phyloP scores from a whole-genome alignment of 1,140 invertebrate species.

The Hormaphis cornu region DNA sequence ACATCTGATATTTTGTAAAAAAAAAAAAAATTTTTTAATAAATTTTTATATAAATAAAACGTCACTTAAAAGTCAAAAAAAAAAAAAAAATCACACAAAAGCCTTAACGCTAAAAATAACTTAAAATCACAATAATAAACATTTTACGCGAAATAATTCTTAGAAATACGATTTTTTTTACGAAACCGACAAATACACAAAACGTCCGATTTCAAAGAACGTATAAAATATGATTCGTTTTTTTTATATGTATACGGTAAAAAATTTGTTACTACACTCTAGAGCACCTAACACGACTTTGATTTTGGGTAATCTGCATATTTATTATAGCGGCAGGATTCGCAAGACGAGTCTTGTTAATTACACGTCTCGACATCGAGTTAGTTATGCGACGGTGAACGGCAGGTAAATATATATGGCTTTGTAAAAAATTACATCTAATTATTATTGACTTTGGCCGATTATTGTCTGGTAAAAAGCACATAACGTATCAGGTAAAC shows the following conservation, averaged over 20 bases:
- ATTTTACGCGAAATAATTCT: slow-evolving; percentile 17
- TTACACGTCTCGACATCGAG: not conserved
- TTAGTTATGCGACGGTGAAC: no score
- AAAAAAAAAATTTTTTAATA: slow-evolving; percentile 30
- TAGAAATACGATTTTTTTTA: no score
- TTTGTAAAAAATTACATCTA: slow-evolving; percentile 19
- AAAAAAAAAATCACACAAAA: slow-evolving; percentile 29
- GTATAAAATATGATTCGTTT: no score
- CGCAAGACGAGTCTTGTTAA: not conserved
- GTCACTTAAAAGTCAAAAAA: slow-evolving; percentile 16
- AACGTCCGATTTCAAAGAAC: no score
- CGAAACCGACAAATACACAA: no score
- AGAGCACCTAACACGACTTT: slow-evolving; percentile 30
- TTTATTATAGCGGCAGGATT: slow-evolving; percentile 5
- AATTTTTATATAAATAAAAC: slow-evolving; percentile 29
- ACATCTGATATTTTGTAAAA: not conserved
- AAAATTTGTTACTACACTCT: slow-evolving; percentile 1
- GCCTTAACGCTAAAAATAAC: slow-evolving; percentile 23
- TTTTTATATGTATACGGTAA: no score
- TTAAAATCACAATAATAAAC: slow-evolving; percentile 27
- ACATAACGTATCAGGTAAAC: not conserved
- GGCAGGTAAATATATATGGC: no score
- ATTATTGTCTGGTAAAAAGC: slow-evolving; percentile 28
- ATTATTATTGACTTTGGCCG: slow-evolving; percentile 20
- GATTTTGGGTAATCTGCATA: slow-evolving; percentile 17